Evolutionary conservation across 1,140 invertebrate species (phyloP).

Genomic region (Dinothrombium tinctorium): DNA sequence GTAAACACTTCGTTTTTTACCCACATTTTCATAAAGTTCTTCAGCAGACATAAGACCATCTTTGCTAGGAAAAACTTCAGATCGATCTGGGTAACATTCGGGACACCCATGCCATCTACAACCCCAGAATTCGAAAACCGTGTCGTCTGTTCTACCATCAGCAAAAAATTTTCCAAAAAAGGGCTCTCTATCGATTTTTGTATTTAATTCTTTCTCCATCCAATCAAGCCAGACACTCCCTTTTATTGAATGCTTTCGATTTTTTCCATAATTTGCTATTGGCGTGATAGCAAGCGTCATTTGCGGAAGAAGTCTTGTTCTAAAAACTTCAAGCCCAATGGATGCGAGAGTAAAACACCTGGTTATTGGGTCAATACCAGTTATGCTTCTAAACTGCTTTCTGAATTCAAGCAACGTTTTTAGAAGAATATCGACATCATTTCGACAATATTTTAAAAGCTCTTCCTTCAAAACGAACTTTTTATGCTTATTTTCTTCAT

Average conservation of each 20-base stretch:
- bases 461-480: no score
- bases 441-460: no score
- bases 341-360: no score
- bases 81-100: neutral
- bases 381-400: no score
- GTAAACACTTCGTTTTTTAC: neutral
- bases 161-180: conserved; percentile 3
- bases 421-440: no score
- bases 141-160: neutral
- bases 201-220: neutral
- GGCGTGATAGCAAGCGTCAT: no score
- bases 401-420: no score
- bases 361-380: no score
- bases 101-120: conserved; percentile 6
- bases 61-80: neutral
- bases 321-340: no score
- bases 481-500: no score
- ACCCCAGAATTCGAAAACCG: conserved; percentile 4
- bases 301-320: no score
- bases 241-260: neutral
- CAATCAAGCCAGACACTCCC: conserved; percentile 2
- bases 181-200: neutral
- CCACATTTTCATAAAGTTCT: neutral
- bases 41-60: neutral
- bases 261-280: neutral